Percentiles rank a stretch among this genome's conserved stretches.
phyloP scores from a whole-genome alignment of 2,797 vertebrate species.

The Gallirallus australis region DNA sequence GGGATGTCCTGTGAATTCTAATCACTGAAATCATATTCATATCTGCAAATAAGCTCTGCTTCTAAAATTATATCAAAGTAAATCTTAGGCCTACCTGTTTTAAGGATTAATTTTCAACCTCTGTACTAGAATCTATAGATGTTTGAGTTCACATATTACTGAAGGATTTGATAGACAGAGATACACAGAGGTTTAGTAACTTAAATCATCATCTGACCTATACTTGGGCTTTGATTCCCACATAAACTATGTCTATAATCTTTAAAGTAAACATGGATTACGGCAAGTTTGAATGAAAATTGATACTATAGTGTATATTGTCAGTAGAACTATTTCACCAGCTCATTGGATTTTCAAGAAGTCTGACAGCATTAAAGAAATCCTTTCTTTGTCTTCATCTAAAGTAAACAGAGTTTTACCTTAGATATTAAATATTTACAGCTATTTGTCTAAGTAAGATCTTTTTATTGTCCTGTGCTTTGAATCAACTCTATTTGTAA shows the following conservation, averaged over 20 bases:
- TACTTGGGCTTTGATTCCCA: constrained; percentile 65
- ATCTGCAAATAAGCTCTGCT: neutral
- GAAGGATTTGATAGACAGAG: constrained; percentile 41
- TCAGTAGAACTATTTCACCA: constrained; percentile 34
- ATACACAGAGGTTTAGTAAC: constrained; percentile 44
- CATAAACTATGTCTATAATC: constrained; percentile 67
- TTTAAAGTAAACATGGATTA: constrained; percentile 70
- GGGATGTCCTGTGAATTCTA: constrained; percentile 32
- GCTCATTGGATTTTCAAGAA: constrained; percentile 40
- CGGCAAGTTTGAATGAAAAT: constrained; percentile 42
- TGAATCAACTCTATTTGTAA: neutral
- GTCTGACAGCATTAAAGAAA: constrained; percentile 10
- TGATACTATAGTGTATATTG: constrained; percentile 30
- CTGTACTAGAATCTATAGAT: constrained; percentile 11
- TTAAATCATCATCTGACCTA: constrained; percentile 63
- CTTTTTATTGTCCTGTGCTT: neutral
- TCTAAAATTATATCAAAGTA: constrained; percentile 17
- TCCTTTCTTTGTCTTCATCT: constrained; percentile 27
- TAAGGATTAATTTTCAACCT: constrained; percentile 54
- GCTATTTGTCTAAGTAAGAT: neutral
- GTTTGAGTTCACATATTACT: constrained; percentile 49
- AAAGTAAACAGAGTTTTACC: constrained; percentile 22
- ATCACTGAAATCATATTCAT: constrained; percentile 6
- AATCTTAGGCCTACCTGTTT: constrained; percentile 7
- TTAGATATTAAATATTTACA: constrained; percentile 39